Conservation (phyloP, 2,888 invertebrate species). For the Scaptomyza polygonia region DNA sequence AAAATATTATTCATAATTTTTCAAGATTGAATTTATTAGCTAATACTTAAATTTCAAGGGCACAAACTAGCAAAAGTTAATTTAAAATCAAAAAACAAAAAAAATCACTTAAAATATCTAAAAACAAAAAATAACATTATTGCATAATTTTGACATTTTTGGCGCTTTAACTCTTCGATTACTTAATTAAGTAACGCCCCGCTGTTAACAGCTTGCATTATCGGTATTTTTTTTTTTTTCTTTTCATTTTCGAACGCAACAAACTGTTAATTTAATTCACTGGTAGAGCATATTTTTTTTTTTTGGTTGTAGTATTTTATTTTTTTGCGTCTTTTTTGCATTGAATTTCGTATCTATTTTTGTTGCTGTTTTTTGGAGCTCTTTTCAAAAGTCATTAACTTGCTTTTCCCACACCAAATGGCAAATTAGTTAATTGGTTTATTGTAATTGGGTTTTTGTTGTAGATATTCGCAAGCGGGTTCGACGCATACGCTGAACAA, state of each 20-base stretch:
- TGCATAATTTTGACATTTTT: neutral
- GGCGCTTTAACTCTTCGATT: constrained; percentile 1
- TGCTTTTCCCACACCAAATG: constrained; percentile 13
- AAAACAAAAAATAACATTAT: no score
- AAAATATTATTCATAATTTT: no score
- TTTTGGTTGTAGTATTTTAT: constrained; percentile 1
- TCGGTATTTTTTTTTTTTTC: neutral
- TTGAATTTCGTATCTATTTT: constrained; percentile 16
- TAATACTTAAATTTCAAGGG: no score
- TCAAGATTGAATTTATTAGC: no score
- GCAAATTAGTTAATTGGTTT: constrained; percentile 9
- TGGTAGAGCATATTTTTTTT: neutral
- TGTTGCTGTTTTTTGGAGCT: no score
- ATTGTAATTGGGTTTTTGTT: constrained; percentile 22
- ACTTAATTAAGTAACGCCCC: constrained; percentile 6
- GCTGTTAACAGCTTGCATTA: neutral
- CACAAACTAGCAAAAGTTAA: neutral
- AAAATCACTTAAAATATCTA: no score
- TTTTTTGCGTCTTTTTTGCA: constrained; percentile 39
- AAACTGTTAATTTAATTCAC: constrained; percentile 23
- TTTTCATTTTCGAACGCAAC: constrained; percentile 21
- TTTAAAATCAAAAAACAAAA: no score
- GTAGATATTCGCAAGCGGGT: constrained; percentile 89
- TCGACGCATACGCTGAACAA: constrained; percentile 92
- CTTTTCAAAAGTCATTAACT: constrained; percentile 53